Evolutionary conservation across 2,797 vertebrate species (phyloP).

Genomic region (Cynodonichthys magdalenae): DNA sequence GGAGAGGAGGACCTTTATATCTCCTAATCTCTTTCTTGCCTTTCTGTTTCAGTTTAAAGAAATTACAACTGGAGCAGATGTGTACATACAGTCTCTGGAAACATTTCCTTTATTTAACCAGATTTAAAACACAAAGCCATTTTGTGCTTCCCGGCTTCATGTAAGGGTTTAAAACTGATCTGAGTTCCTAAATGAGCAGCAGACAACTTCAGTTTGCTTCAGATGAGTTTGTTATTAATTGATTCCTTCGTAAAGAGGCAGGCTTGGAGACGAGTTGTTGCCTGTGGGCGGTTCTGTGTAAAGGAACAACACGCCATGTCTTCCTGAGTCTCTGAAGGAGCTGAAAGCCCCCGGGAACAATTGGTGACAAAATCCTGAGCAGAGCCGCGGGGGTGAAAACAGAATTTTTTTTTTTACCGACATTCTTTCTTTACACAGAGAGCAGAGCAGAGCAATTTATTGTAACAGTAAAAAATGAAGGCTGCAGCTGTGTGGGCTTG

Average conservation of each 20-base stretch:
- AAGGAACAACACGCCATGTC: conserved; percentile 30
- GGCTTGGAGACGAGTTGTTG: conserved; percentile 24
- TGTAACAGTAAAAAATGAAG: conserved; percentile 62
- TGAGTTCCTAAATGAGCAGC: conserved; percentile 12
- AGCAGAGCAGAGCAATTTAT: conserved; percentile 53
- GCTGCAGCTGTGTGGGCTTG: conserved; percentile 43
- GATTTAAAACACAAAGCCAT: not conserved
- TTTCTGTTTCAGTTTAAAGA: conserved; percentile 27
- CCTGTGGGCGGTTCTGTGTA: conserved; percentile 33
- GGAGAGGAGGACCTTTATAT: conserved; percentile 14
- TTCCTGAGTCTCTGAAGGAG: conserved; percentile 33
- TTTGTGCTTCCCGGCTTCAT: conserved; percentile 18
- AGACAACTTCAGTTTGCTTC: not conserved
- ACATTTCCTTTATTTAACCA: not conserved
- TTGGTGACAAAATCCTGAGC: conserved; percentile 51
- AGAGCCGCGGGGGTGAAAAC: conserved; percentile 35
- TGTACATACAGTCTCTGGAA: conserved; percentile 16
- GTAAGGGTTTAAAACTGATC: conserved; percentile 31
- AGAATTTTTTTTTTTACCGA: conserved; percentile 6
- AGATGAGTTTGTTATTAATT: conserved; percentile 55
- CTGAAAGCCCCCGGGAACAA: conserved; percentile 44
- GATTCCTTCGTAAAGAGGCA: conserved; percentile 43
- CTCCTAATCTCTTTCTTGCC: conserved; percentile 13
- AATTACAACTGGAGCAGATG: conserved; percentile 39
- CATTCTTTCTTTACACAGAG: conserved; percentile 46